Conservation (phyloP, 2,113 vertebrate genomes). For the Podiceps cristatus region DNA sequence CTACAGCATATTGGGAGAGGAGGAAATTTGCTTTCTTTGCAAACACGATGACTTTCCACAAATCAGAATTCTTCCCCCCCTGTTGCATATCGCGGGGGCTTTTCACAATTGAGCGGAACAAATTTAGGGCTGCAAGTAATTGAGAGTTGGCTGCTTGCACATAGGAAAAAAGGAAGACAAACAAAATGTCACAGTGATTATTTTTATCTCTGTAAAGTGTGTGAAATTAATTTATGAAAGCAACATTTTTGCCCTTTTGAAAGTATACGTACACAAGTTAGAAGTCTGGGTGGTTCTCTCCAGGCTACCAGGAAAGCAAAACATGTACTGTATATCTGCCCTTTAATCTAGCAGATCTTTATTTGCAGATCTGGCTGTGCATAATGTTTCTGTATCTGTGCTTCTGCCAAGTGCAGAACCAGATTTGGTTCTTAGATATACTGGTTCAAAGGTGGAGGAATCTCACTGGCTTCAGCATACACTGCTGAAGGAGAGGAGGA, state of each 20-base stretch:
- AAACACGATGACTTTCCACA: conserved; percentile 65
- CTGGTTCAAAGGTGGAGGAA: conserved; percentile 28
- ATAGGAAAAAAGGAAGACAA: conserved; percentile 68
- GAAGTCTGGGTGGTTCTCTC: conserved; percentile 67
- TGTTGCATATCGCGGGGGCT: conserved; percentile 68
- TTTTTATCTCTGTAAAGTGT: conserved; percentile 68
- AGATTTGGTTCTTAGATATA: conserved; percentile 37
- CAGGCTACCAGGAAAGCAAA: conserved; percentile 65
- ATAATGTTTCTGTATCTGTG: conserved; percentile 35
- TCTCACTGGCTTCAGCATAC: background rate
- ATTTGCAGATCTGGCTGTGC: conserved; percentile 60
- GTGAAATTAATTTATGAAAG: conserved; percentile 73
- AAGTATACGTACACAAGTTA: conserved; percentile 58
- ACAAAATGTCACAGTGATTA: conserved; percentile 72
- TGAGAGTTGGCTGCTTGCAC: conserved; percentile 69
- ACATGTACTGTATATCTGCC: conserved; percentile 66
- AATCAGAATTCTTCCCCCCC: conserved; percentile 61
- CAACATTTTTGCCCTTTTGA: conserved; percentile 70
- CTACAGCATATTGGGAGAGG: conserved; percentile 50
- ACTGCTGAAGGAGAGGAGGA: background rate
- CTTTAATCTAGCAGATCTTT: conserved; percentile 67
- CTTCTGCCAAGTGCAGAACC: conserved; percentile 52
- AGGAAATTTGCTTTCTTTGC: conserved; percentile 66
- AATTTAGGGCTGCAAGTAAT: conserved; percentile 72
- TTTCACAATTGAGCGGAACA: conserved; percentile 67